Conservation (phyloP, 2,888 invertebrate genomes). For the Cactoblastis cactorum region DNA sequence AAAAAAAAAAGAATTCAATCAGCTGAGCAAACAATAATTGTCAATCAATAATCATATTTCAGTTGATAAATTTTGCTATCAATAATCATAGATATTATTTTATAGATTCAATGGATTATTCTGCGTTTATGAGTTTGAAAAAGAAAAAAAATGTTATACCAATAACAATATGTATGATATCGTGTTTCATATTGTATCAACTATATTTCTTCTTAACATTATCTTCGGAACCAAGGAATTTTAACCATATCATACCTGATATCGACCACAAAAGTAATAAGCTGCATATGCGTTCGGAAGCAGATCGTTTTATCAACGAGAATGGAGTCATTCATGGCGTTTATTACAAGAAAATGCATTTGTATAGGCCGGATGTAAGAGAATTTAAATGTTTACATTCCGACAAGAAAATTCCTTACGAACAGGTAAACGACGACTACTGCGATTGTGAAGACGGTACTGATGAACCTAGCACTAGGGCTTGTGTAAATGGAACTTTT, state of each 20-base stretch:
- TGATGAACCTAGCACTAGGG: constrained; percentile 92
- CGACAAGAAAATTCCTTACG: constrained; percentile 53
- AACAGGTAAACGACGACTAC: constrained; percentile 87
- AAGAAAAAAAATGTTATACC: constrained; percentile 67
- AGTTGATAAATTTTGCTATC: no score
- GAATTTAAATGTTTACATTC: constrained; percentile 66
- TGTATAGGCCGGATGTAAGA: constrained; percentile 56
- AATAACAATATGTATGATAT: constrained; percentile 48
- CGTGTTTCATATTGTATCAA: constrained; percentile 64
- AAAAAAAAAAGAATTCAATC: no score
- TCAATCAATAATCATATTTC: no score
- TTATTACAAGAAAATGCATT: constrained; percentile 47
- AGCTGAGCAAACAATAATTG: no score
- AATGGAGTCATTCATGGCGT: constrained; percentile 65
- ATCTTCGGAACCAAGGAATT: constrained; percentile 44
- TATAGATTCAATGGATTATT: constrained; percentile 1
- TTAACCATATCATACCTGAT: constrained; percentile 43
- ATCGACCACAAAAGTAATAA: constrained; percentile 42
- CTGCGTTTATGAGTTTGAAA: constrained; percentile 42
- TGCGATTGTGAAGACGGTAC: constrained; percentile 91
- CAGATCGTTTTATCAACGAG: constrained; percentile 59
- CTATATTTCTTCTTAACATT: constrained; percentile 64
- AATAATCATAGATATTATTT: no score
- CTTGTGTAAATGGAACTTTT: constrained; percentile 91
- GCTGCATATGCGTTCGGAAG: constrained; percentile 51